phyloP scores from a whole-genome alignment of 2,797 vertebrate species.

The Prionace glauca region DNA sequence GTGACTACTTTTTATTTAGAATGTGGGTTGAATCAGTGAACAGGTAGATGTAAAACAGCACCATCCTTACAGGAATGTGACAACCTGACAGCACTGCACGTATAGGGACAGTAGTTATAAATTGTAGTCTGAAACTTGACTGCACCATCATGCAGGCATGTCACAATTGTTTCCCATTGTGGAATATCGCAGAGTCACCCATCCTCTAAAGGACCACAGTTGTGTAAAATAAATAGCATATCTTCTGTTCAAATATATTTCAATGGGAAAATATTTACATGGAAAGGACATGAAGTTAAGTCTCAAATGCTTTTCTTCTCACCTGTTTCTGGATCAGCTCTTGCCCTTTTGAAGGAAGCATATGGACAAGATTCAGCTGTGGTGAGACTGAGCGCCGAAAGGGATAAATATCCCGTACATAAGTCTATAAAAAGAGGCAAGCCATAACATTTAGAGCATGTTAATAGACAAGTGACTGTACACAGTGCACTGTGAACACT shows the following conservation, averaged over 20 bases:
- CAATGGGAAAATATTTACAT: not conserved
- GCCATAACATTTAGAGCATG: not conserved
- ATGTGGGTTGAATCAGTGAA: not conserved
- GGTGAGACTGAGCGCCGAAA: constrained; percentile 95
- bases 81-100: too few relatives aligned
- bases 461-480: not conserved
- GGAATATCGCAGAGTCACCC: not conserved
- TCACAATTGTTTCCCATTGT: not conserved
- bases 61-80: not conserved
- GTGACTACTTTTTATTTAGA: not conserved
- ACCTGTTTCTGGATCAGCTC: constrained; percentile 99
- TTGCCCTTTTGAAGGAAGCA: constrained; percentile 95
- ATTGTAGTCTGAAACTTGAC: too few relatives aligned
- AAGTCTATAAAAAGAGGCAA: constrained; percentile 67
- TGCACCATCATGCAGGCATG: not conserved
- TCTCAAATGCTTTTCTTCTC: not conserved
- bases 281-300: not conserved
- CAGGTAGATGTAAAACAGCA: not conserved
- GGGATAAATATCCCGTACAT: constrained; percentile 94
- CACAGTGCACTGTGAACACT: not conserved
- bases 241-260: not conserved
- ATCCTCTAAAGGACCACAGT: not conserved
- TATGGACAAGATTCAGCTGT: constrained; percentile 93
- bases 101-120: too few relatives aligned
- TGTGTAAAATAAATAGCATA: not conserved